Evolutionary conservation across 2,797 vertebrate genomes (phyloP), one percentile per base, ranked within the genome.

Genomic region (Galagoides demidoff): DNA sequence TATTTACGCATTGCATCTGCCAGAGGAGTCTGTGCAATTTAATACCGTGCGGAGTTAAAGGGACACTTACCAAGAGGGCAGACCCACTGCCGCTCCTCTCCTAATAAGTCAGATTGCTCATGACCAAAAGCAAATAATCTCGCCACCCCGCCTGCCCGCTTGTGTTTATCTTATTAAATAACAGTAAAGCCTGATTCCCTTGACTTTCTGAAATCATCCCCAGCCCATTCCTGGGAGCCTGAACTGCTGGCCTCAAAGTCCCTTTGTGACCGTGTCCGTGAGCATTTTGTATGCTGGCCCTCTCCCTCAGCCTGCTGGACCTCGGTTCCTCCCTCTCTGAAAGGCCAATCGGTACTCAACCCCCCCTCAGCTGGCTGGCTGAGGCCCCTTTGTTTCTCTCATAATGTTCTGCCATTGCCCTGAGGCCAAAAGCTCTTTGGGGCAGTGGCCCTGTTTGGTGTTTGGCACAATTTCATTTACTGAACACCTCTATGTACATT

Each of bases 381-480:
- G 39, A 7, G 39, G 59, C 89, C 52, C 94, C 86, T 97, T 95
- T 97, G 95, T 95, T 90, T 90, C 74, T 93, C 76, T 92, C 77
- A 94, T 74, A 95, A 89, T 96, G 89, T 95, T 94, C 76, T 90
- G 87, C 70, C 63, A 27, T 66, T 90, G 94, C 94, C 95, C 94
- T 95, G n/a, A 96, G 97, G 96, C 87, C 94, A 84, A 85, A 91
- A 94, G 91, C 87, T 92, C 97, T 96, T 91, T 61, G 70, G 95
- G 89, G 85, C 94, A 88, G 91, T 49, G 89, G 93, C 90, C 87
- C 95, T 96, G 95, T 90, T 95, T 93, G 97, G 95, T 92, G 89
- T 90, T 94, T 84, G 97, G 95, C 89, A 95, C 92, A 91, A 85
- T 97, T 97, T 97, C 97, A 97, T 96, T 96, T 96, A 95, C 96